A percentile compares a stretch with the other conserved stretches of the same genome.
These are phyloP conservation scores for Callionymus lyra DNA, from an alignment of 2,113 vertebrate species.

Conservation along the genomic window DNA sequence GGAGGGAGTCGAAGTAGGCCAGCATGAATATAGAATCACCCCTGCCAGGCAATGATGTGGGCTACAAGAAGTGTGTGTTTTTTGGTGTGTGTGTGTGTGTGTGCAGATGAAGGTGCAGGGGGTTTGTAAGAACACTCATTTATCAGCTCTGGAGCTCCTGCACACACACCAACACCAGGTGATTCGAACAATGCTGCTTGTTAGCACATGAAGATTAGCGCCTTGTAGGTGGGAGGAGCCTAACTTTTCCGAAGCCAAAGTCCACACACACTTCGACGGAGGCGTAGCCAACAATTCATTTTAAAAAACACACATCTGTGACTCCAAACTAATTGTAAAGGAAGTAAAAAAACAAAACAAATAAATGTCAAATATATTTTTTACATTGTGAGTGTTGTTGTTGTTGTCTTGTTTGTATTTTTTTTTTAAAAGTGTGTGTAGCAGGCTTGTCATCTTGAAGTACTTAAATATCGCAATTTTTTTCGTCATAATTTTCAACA, in stretches of 20 bases:
- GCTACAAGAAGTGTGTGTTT: constrained; percentile 43
- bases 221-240: constrained; percentile 11
- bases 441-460: too few relatives aligned
- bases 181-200: constrained; percentile 36
- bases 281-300: not conserved
- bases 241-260: constrained; percentile 28
- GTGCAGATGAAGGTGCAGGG: constrained; percentile 34
- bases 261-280: constrained; percentile 5
- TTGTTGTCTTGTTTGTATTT: too few relatives aligned
- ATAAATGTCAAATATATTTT: too few relatives aligned
- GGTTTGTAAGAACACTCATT: constrained; percentile 30
- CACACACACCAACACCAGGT: constrained; percentile 24
- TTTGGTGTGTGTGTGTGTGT: constrained; percentile 9
- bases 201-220: constrained; percentile 33
- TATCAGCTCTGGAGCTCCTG: constrained; percentile 23
- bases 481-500: too few relatives aligned
- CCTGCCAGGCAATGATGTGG: constrained; percentile 62
- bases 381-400: too few relatives aligned
- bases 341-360: too few relatives aligned
- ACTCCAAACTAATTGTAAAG: too few relatives aligned
- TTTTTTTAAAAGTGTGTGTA: too few relatives aligned
- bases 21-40: constrained; percentile 65
- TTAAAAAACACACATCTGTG: too few relatives aligned
- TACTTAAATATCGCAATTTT: too few relatives aligned
- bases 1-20: constrained; percentile 58